Percentiles rank a stretch among this genome's conserved stretches.
Conservation (phyloP, 1,140 invertebrate species). For the Drosophila nigrodunni region DNA sequence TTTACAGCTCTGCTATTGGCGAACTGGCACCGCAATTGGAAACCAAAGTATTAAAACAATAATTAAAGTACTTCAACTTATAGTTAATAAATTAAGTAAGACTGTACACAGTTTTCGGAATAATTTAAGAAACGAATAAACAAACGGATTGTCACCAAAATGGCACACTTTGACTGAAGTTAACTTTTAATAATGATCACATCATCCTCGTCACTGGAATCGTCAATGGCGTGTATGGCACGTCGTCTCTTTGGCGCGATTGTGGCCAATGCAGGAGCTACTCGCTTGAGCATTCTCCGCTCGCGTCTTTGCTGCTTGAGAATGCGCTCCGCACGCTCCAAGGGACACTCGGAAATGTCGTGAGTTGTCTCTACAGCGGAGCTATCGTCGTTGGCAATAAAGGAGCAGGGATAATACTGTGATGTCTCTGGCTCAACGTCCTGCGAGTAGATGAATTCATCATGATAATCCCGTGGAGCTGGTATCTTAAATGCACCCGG, state of each 20-base stretch:
- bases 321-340: constrained; percentile 79
- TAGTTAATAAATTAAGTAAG: constrained; percentile 15
- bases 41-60: constrained; percentile 51
- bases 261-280: background rate
- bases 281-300: constrained; percentile 31
- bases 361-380: background rate
- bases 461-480: constrained; percentile 50
- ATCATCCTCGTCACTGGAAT: constrained; percentile 68
- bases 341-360: constrained; percentile 63
- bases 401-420: constrained; percentile 72
- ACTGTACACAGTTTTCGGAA: background rate
- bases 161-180: background rate
- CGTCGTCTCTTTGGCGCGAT: constrained; percentile 26
- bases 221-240: constrained; percentile 50
- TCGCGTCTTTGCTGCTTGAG: constrained; percentile 64
- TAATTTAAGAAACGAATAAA: constrained; percentile 1
- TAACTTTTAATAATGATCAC: constrained; percentile 30
- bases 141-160: background rate
- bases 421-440: constrained; percentile 56
- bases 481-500: constrained; percentile 79
- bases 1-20: constrained; percentile 3
- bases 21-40: constrained; percentile 7
- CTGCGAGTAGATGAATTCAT: constrained; percentile 78
- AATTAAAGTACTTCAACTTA: constrained; percentile 46
- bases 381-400: constrained; percentile 65